A percentile compares a stretch with the other conserved stretches of the same genome.
These are phyloP conservation scores for Orchesella flavescens DNA, from an alignment of 2,888 invertebrate species.

Conservation along the genomic window DNA sequence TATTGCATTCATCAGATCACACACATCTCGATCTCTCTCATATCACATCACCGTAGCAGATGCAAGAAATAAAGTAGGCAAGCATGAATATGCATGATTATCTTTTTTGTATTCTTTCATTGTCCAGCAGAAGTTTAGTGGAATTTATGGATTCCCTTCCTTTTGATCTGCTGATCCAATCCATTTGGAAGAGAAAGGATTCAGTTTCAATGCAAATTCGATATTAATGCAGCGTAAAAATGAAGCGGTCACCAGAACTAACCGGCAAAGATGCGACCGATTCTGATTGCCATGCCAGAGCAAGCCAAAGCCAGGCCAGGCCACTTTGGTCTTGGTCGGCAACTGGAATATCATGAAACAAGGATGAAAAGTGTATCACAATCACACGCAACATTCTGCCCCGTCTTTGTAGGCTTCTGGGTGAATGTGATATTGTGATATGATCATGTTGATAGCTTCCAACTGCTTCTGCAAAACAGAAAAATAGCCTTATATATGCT, in stretches of 20 bases:
- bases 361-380: slow-evolving; percentile 44
- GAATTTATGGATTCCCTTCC: slow-evolving; percentile 47
- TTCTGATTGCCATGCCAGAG: slow-evolving; percentile 11
- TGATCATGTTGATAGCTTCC: slow-evolving; percentile 5
- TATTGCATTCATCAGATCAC: neutral
- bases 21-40: too few relatives aligned
- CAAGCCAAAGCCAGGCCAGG: neutral
- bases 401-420: too few relatives aligned
- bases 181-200: slow-evolving; percentile 40
- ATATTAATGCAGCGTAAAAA: slow-evolving; percentile 62
- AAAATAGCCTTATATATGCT: neutral
- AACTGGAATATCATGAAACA: slow-evolving; percentile 32
- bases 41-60: neutral
- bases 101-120: neutral
- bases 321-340: slow-evolving; percentile 13
- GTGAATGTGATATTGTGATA: neutral
- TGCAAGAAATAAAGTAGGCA: slow-evolving; percentile 1
- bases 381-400: neutral
- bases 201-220: slow-evolving; percentile 53
- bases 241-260: slow-evolving; percentile 60
- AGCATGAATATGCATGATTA: slow-evolving; percentile 61
- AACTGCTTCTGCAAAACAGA: slow-evolving; percentile 25
- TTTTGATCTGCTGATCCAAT: neutral
- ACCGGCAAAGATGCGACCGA: slow-evolving; percentile 37
- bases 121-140: slow-evolving; percentile 50